These are phyloP conservation scores for Frankliniella fusca DNA, from an alignment of 2,888 invertebrate species.

Conservation along the genomic window DNA sequence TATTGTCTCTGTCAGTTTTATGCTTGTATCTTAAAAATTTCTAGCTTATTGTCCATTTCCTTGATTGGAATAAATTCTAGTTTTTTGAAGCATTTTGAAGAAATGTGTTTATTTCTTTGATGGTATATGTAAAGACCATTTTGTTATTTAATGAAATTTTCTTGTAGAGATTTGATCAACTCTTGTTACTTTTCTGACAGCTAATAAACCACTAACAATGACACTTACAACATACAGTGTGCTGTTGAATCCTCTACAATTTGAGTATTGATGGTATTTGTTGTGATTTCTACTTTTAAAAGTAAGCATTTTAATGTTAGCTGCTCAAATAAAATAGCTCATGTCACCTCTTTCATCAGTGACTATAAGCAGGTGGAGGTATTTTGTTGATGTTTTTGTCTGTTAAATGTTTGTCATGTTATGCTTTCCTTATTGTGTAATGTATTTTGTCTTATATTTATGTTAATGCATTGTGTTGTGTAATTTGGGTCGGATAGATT, in stretches of 20 bases:
- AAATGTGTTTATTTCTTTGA: no score
- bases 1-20: no score
- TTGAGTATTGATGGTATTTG: conserved; percentile 25
- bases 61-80: no score
- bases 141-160: no score
- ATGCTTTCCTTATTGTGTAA: conserved; percentile 5
- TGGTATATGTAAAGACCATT: no score
- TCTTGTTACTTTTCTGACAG: no score
- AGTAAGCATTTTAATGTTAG: conserved; percentile 22
- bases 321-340: conserved; percentile 11
- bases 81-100: no score
- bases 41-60: no score
- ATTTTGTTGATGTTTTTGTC: conserved; percentile 22
- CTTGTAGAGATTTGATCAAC: no score
- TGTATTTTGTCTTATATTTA: conserved; percentile 5
- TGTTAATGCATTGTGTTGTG: not conserved
- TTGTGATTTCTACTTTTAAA: conserved; percentile 28
- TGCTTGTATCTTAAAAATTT: no score
- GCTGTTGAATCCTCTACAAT: not conserved
- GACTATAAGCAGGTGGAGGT: conserved; percentile 8
- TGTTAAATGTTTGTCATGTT: not conserved
- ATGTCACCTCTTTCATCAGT: conserved; percentile 1
- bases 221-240: not conserved
- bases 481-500: not conserved
- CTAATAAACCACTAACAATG: not conserved